Conservation (phyloP, 2,113 vertebrate genomes). For the Nothobranchius kuhntae region DNA sequence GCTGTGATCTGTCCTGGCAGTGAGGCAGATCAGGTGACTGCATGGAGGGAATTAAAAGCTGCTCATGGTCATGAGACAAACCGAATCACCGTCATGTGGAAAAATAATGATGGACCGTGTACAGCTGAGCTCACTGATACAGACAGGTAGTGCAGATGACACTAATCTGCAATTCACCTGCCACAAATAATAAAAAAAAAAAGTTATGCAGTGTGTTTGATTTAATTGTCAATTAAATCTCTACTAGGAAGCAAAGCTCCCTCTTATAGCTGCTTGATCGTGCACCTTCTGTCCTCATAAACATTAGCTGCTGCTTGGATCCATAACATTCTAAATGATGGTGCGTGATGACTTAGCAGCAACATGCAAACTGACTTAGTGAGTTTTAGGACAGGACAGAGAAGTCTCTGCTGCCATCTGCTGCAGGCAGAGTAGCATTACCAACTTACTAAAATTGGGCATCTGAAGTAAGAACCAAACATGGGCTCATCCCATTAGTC, state of each 20-base stretch:
- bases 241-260: constrained; percentile 2
- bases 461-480: no score
- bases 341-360: constrained; percentile 19
- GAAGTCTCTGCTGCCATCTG: constrained; percentile 65
- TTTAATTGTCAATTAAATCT: constrained; percentile 25
- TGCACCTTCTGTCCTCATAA: constrained; percentile 23
- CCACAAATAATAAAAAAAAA: constrained; percentile 2
- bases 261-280: background rate
- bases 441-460: no score
- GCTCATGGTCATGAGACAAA: constrained; percentile 35
- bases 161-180: constrained; percentile 15
- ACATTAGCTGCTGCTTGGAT: constrained; percentile 11
- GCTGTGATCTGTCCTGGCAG: constrained; percentile 27
- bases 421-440: constrained; percentile 25
- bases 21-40: constrained; percentile 43
- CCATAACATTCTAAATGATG: constrained; percentile 6
- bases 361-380: background rate
- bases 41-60: constrained; percentile 34
- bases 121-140: constrained; percentile 1
- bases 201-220: background rate
- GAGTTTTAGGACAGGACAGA: background rate
- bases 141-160: background rate
- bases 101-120: background rate
- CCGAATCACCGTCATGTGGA: constrained; percentile 20
- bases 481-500: no score